Percentiles rank a stretch among this genome's conserved stretches.
These are phyloP conservation scores for Drosophila prostipennis DNA, from an alignment of 2,888 invertebrate genomes.

Conservation along the genomic window DNA sequence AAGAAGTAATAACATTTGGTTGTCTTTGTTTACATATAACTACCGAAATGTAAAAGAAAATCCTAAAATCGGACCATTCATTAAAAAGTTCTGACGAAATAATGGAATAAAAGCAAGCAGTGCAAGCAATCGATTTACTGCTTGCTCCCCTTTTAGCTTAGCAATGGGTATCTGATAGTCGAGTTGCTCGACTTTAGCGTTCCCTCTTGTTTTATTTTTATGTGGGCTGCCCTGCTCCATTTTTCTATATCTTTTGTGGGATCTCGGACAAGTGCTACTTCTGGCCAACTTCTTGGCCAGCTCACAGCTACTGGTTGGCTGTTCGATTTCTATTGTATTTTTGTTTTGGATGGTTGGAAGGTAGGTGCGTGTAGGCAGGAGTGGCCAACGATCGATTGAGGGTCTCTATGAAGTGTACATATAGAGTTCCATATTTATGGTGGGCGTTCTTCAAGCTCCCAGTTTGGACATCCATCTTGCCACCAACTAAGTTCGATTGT, in stretches of 20 bases:
- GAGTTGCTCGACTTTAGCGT: no score
- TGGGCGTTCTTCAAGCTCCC: conserved; percentile 30
- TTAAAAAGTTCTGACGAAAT: no score
- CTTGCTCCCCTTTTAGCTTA: no score
- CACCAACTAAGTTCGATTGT: conserved; percentile 11
- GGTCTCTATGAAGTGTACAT: conserved; percentile 17
- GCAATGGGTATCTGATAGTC: no score
- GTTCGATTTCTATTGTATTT: conserved; percentile 59
- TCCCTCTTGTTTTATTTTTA: no score
- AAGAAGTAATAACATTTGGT: no score
- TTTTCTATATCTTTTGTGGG: conserved; percentile 44
- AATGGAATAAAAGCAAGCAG: no score
- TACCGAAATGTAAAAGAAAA: no score
- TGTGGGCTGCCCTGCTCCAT: conserved; percentile 49
- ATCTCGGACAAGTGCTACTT: conserved; percentile 52
- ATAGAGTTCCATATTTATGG: conserved; percentile 2
- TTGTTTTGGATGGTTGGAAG: background rate
- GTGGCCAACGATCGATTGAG: conserved; percentile 46
- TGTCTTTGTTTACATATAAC: no score
- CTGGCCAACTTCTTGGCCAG: conserved; percentile 48
- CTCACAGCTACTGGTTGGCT: conserved; percentile 16
- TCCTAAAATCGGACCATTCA: no score
- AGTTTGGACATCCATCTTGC: conserved; percentile 35
- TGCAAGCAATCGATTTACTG: no score
- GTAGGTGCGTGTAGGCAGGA: conserved; percentile 39